These are phyloP conservation scores for Alexandromys oeconomus DNA, from an alignment of 2,797 vertebrate genomes.

Conservation along the genomic window DNA sequence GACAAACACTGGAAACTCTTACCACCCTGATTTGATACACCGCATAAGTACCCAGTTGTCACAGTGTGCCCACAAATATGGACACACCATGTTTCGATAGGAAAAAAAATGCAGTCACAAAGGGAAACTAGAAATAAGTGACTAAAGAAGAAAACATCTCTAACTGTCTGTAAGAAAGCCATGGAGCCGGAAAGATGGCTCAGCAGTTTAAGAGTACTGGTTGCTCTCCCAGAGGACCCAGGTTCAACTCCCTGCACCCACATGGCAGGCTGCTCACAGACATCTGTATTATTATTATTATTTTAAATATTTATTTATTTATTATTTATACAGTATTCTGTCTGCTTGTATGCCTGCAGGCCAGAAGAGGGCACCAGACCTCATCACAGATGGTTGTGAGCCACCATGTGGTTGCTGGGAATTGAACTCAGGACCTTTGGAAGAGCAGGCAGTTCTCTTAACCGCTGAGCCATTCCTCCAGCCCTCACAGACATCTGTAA, in stretches of 20 bases:
- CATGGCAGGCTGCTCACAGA: background rate
- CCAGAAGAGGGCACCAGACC: too few relatives aligned
- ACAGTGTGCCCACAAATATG: background rate
- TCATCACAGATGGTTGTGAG: too few relatives aligned
- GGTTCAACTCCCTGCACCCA: background rate
- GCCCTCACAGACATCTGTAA: background rate
- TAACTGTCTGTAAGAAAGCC: slow-evolving; percentile 32
- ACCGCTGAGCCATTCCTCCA: too few relatives aligned
- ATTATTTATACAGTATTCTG: too few relatives aligned
- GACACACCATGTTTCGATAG: background rate
- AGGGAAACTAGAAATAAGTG: slow-evolving; percentile 33
- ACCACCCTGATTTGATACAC: background rate
- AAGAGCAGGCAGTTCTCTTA: too few relatives aligned
- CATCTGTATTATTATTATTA: background rate
- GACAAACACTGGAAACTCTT: background rate
- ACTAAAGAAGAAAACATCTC: slow-evolving; percentile 27
- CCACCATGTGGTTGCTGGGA: too few relatives aligned
- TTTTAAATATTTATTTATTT: too few relatives aligned
- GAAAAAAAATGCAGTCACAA: background rate
- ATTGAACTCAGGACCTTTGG: too few relatives aligned
- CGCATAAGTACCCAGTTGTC: background rate
- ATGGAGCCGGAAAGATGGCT: background rate
- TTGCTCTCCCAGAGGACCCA: background rate
- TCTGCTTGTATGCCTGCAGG: too few relatives aligned
- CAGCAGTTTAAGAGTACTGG: background rate